These are phyloP conservation scores for Chelonia mydas DNA, from an alignment of 2,797 vertebrate species.

Conservation along the genomic window DNA sequence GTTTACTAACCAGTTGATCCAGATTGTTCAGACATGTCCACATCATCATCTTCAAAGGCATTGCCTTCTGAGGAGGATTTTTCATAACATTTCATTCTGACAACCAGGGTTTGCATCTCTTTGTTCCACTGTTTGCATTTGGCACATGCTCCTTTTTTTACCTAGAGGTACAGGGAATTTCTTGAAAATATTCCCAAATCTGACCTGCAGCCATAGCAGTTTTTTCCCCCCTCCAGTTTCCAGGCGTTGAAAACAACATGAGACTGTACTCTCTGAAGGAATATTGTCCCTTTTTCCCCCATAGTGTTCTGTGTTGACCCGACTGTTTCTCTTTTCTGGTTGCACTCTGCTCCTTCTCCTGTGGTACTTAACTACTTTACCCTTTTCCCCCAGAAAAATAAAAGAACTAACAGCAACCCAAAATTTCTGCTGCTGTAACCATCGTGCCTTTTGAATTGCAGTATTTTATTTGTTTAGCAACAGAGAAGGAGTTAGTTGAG, in stretches of 20 bases:
- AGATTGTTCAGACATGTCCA: background rate
- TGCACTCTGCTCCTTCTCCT: background rate
- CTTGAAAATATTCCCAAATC: background rate
- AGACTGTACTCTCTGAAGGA: background rate
- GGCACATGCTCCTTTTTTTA: background rate
- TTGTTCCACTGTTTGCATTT: background rate
- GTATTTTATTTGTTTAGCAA: background rate
- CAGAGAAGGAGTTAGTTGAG: background rate
- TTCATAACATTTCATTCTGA: background rate
- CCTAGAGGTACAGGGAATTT: background rate
- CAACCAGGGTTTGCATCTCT: background rate
- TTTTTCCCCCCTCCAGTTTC: background rate
- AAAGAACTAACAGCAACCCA: background rate
- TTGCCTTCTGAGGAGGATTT: background rate
- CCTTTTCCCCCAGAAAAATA: background rate
- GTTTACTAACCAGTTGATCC: background rate
- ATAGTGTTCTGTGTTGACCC: background rate
- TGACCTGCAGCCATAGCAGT: background rate
- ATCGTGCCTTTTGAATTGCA: background rate
- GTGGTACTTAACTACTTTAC: background rate
- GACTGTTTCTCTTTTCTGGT: background rate
- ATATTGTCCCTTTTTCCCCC: background rate
- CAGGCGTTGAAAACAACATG: background rate
- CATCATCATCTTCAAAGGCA: background rate
- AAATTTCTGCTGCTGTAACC: background rate